Conservation (phyloP, 2,113 vertebrate species). For the Mirounga angustirostris region DNA sequence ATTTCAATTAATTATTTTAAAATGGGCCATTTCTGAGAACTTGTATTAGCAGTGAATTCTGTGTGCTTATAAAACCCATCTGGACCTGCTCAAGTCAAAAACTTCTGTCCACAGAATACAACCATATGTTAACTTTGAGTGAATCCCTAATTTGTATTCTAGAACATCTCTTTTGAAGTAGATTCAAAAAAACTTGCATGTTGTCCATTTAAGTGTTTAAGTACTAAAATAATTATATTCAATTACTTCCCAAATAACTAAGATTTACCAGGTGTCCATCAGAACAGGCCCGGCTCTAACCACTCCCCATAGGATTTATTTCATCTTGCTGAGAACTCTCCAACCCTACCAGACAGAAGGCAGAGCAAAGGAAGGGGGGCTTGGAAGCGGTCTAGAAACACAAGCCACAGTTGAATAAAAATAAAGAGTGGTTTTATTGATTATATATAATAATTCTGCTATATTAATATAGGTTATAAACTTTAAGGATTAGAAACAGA, state of each 20-base stretch:
- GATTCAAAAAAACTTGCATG: neutral
- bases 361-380: neutral
- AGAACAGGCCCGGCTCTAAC: neutral
- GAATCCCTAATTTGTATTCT: neutral
- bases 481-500: slow-evolving; percentile 70
- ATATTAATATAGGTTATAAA: slow-evolving; percentile 79
- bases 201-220: neutral
- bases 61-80: neutral
- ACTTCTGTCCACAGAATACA: neutral
- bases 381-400: slow-evolving; percentile 48
- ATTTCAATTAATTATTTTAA: neutral
- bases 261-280: neutral
- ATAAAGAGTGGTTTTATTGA: slow-evolving; percentile 80
- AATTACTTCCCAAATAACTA: neutral
- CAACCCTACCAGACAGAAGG: neutral
- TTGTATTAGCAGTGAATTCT: neutral
- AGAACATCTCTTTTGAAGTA: neutral
- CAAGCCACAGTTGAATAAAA: slow-evolving; percentile 71
- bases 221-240: slow-evolving; percentile 26
- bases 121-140: neutral
- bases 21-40: neutral
- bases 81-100: neutral
- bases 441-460: slow-evolving; percentile 57
- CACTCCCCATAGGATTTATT: neutral
- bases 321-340: neutral